Evolutionary conservation across 2,113 vertebrate genomes (phyloP).

Genomic region (Chitala chitala): DNA sequence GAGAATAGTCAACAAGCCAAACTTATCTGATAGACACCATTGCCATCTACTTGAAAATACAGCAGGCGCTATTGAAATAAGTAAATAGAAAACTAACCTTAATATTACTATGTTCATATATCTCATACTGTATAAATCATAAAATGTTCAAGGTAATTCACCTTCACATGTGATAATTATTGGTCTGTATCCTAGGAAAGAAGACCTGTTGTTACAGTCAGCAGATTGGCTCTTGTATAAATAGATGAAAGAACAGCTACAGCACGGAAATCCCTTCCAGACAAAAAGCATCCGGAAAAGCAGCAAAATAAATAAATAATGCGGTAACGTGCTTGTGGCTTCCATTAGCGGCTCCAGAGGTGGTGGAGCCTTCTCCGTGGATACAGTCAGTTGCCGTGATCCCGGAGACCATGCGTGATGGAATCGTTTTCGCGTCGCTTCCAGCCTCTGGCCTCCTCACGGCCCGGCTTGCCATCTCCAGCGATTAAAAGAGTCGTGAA

Average conservation of each 20-base stretch:
- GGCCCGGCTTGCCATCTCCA: conserved; percentile 25
- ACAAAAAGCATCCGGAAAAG: not conserved
- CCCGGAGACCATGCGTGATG: not conserved
- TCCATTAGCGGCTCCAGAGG: not conserved
- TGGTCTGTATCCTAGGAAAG: not conserved
- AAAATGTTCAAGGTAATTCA: too few species aligned
- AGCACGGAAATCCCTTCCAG: not conserved
- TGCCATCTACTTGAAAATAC: too few species aligned
- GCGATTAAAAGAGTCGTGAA: conserved; percentile 29
- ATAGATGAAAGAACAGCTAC: not conserved
- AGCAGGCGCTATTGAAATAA: too few species aligned
- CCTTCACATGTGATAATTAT: not conserved
- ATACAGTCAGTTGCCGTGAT: not conserved
- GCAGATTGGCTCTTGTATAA: not conserved
- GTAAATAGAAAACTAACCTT: too few species aligned
- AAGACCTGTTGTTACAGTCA: not conserved
- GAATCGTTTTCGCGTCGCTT: not conserved
- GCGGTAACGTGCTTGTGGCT: not conserved
- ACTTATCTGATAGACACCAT: too few species aligned
- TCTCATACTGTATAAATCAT: too few species aligned
- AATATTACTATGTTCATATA: too few species aligned
- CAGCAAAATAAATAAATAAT: conserved; percentile 13
- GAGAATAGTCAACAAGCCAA: too few species aligned
- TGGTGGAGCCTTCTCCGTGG: not conserved
- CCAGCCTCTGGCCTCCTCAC: not conserved